phyloP scores from a whole-genome alignment of 2,113 vertebrate genomes.

The Baryphthengus martii region DNA sequence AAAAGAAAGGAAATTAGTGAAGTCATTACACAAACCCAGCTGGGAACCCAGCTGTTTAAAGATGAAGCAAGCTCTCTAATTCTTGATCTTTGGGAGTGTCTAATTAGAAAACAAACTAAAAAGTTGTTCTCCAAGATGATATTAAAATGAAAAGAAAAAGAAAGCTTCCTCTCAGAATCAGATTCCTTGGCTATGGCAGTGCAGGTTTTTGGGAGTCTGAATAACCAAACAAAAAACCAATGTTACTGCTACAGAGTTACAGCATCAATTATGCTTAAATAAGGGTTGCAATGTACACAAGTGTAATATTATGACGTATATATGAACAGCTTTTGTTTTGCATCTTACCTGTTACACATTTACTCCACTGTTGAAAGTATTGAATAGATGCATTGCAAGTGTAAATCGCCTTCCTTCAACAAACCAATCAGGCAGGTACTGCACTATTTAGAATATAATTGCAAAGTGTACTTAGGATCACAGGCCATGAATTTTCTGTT shows the following conservation, averaged over 20 bases:
- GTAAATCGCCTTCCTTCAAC: background rate
- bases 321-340: background rate
- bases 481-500: background rate
- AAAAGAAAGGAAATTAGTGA: conserved; percentile 78
- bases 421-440: background rate
- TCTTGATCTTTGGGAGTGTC: conserved; percentile 72
- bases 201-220: background rate
- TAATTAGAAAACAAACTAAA: conserved; percentile 69
- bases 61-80: conserved; percentile 50
- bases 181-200: background rate
- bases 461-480: background rate
- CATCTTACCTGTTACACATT: background rate
- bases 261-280: conserved; percentile 18
- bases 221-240: conserved; percentile 23
- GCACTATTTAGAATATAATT: background rate
- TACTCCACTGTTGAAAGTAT: background rate
- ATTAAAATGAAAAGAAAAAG: conserved; percentile 43
- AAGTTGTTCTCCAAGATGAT: conserved; percentile 41
- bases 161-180: conserved; percentile 10
- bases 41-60: conserved; percentile 73
- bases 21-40: conserved; percentile 72
- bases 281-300: background rate
- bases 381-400: background rate
- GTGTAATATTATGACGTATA: background rate
- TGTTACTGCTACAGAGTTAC: conserved; percentile 3